Base-by-base conservation (phyloP, 2,113 vertebrate genomes). In the Anguilla japonica region DNA sequence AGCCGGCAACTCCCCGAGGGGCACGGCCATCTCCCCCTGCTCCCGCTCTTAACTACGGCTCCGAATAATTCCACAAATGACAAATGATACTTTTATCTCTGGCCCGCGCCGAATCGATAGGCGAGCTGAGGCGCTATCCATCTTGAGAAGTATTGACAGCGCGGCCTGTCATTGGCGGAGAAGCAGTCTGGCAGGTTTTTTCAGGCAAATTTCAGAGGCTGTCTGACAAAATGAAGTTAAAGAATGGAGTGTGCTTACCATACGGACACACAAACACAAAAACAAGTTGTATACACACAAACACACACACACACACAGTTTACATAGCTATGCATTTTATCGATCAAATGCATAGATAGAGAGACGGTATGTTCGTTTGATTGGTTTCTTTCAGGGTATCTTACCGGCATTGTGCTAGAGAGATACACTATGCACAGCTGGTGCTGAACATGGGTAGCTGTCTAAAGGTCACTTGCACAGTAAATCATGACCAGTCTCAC, bases 31-130 rank as follows among this genome's bases (percentile, higher is more conserved):
- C 95, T 96, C 94, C 95, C 34, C 95, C 94, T 94, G 94, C 96
- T 95, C 95, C 92, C 87, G 93, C 95, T 93, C 92, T 94, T 96
- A 97, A 96, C 87, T 94, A 93, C 94, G 96, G 96, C 96, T 95
- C 15, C 87, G 93, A 95, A 95, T 96, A 95, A 94, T 95, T 96
- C 95, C 95, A 94, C 92, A 95, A 93, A 96, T 96, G 96, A 97
- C 96, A 96, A 96, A 96, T 96, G 95, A 92, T 93, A 90, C 89
- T 0, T 6, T 89, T 88, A 92, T 84, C 87, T 89, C 92, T 92
- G 93, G 94, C 95, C 94, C 34, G 93, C 94, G 92, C 89, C 82
- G 94, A 92, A 96, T 96, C 95, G 89, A 97, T 96, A 94, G 90
- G 93, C 89, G 91, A 93, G 92, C 92, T 91, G 91, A 92, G 95